Evolutionary conservation across 2,888 invertebrate species (phyloP).

Genomic region (Molanna angustata): DNA sequence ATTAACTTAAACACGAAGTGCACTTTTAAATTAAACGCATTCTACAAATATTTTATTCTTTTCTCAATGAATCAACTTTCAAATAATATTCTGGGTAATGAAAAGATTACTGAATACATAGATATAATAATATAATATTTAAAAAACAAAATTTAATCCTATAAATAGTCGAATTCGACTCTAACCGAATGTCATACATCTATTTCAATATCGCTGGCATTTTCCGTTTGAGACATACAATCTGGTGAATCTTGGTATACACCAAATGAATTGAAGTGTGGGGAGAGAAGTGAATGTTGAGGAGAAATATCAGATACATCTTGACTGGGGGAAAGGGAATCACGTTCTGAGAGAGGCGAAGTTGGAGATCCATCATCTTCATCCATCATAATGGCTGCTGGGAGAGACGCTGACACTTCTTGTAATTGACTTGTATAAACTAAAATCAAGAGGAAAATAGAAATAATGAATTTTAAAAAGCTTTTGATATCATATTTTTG

Average conservation of each 20-base stretch:
- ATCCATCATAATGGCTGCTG: constrained; percentile 56
- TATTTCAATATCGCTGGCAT: constrained; percentile 47
- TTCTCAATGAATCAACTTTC: too few species aligned
- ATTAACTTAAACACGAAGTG: too few species aligned
- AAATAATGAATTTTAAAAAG: too few species aligned
- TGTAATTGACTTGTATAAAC: constrained; percentile 44
- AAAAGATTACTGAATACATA: too few species aligned
- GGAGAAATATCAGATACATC: constrained; percentile 40
- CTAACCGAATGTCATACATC: constrained; percentile 42
- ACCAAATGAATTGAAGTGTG: constrained; percentile 35
- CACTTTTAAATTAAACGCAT: too few species aligned
- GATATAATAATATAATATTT: too few species aligned
- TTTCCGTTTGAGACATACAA: constrained; percentile 40
- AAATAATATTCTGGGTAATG: too few species aligned
- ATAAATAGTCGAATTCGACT: constrained; percentile 23
- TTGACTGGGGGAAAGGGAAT: constrained; percentile 38
- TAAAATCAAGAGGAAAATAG: constrained; percentile 13
- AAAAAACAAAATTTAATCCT: too few species aligned
- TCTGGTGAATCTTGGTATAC: constrained; percentile 36
- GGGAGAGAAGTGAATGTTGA: constrained; percentile 37
- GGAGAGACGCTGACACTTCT: constrained; percentile 50
- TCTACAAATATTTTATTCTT: too few species aligned
- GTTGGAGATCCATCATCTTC: constrained; percentile 46
- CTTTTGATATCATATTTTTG: too few species aligned
- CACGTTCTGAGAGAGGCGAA: constrained; percentile 43